Evolutionary conservation across 2,888 invertebrate genomes (phyloP), one percentile per base, ranked within the genome.

Genomic region (Atrina japonica): DNA sequence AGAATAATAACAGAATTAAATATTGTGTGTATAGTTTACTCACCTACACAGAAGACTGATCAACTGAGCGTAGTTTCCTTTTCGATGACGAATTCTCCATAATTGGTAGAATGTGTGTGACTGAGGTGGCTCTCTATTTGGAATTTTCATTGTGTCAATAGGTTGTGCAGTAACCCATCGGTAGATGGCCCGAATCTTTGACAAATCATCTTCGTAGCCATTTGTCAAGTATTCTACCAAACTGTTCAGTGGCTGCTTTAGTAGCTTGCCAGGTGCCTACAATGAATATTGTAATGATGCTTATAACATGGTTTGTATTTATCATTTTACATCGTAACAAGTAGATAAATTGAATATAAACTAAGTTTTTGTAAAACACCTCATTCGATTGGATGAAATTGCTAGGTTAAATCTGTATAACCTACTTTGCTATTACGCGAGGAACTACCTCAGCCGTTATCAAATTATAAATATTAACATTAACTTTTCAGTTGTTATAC

Each of bases 11-110:
- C n/a, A n/a, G n/a, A n/a, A 7, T 35, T 35, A 35, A 5, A 35
- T 35, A 35, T 11, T 35, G 35, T 7, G 35, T 35, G 21, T 9
- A 25, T 23, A 11, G 16, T 47, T 0, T 6, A 53, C 70, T 43
- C 70, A 87, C 83, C 83, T 75, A 80, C 85, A 84, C 35, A 88
- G 73, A n/a, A 83, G 74, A 55, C 82, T 80, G 66, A 85, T 77
- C 5, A 88, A 78, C 67, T 88, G 86, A 16, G 88, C 86, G 70
- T 87, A 86, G 70, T 86, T 87, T 1, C 86, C 86, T 73, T 87
- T 85, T 64, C 81, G 73, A 71, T 83, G 79, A 59, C 83, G 81
- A 21, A 88, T 87, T 61, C 83, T 70, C 81, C 86, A 83, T 40
- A 88, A 72, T 60, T 86, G 85, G 55, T 83, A 85, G 41, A 83